Percentiles rank a stretch among this genome's conserved stretches.
Evolutionary conservation across 2,888 invertebrate genomes (phyloP).

Genomic region (Tenthredo mesomela): DNA sequence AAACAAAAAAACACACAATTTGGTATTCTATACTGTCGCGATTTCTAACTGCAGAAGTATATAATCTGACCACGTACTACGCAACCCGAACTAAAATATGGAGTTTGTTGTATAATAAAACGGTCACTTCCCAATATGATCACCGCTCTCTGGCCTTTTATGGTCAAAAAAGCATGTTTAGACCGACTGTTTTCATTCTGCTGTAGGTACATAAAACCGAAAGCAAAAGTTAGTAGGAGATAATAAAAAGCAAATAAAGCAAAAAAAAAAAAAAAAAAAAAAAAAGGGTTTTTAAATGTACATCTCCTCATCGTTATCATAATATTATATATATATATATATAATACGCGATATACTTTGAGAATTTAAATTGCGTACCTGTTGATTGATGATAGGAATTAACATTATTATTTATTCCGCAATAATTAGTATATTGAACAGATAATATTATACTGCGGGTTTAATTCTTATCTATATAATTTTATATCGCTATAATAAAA

Average conservation of each 20-base stretch:
- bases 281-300: background rate
- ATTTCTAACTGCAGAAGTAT: background rate
- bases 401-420: background rate
- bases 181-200: background rate
- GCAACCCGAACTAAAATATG: background rate
- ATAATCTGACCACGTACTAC: conserved; percentile 8
- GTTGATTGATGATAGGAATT: background rate
- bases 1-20: background rate
- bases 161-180: background rate
- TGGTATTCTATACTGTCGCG: background rate
- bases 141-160: background rate
- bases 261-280: too few species aligned
- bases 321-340: too few species aligned
- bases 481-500: too few species aligned
- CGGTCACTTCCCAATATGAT: background rate
- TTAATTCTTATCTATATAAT: too few species aligned
- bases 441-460: too few species aligned
- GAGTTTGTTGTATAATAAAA: conserved; percentile 20
- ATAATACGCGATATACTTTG: background rate
- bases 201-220: background rate
- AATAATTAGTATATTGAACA: too few species aligned
- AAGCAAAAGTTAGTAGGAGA: too few species aligned
- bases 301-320: conserved; percentile 24
- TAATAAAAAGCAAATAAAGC: too few species aligned
- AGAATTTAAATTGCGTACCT: background rate